phyloP scores from a whole-genome alignment of 2,888 invertebrate genomes.

The Adineta ricciae region DNA sequence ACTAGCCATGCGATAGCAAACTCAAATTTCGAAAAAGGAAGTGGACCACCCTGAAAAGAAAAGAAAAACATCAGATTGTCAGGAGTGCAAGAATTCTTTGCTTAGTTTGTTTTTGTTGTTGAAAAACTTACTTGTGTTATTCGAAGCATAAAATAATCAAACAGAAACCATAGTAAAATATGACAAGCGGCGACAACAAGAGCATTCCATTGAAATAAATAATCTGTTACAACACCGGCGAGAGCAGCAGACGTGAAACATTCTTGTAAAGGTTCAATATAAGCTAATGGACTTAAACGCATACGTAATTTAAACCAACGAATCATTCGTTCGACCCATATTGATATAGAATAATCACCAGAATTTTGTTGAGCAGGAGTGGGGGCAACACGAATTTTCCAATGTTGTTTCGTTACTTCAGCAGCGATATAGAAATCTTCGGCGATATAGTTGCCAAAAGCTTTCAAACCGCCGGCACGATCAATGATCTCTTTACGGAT shows the following conservation, averaged over 20 bases:
- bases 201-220: constrained; percentile 72
- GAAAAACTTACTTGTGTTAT: constrained; percentile 20
- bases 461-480: constrained; percentile 23
- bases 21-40: constrained; percentile 43
- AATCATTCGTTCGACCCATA: constrained; percentile 67
- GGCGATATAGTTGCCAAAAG: constrained; percentile 81
- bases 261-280: constrained; percentile 85
- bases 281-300: constrained; percentile 84
- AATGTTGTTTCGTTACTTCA: constrained; percentile 55
- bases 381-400: constrained; percentile 77
- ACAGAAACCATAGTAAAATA: constrained; percentile 81
- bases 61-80: background rate
- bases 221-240: constrained; percentile 72
- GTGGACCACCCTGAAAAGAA: constrained; percentile 39
- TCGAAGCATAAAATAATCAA: constrained; percentile 63
- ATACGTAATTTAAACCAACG: constrained; percentile 90
- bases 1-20: constrained; percentile 44
- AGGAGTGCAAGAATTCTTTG: background rate
- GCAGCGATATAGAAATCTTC: constrained; percentile 94
- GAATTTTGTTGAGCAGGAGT: constrained; percentile 91
- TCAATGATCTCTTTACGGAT: constrained; percentile 32
- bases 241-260: constrained; percentile 62
- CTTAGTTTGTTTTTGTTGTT: background rate
- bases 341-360: constrained; percentile 71
- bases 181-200: constrained; percentile 83